Conservation (phyloP, 2,113 vertebrate species). For the Furnarius figulus region DNA sequence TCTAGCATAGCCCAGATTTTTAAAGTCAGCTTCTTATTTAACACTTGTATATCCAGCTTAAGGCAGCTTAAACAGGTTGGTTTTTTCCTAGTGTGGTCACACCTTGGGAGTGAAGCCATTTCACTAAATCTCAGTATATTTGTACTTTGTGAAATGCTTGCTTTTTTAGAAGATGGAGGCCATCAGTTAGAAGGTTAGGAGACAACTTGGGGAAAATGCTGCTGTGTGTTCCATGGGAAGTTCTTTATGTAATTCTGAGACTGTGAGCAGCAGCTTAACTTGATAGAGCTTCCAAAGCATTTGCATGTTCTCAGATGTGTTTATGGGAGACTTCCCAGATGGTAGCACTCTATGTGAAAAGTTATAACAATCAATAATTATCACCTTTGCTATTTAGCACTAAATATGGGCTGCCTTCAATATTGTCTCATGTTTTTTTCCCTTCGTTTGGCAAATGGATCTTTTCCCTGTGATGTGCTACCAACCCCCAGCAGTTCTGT, state of each 20-base stretch:
- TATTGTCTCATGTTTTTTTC: background rate
- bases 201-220: background rate
- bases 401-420: background rate
- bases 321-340: background rate
- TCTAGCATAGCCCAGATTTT: background rate
- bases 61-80: background rate
- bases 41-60: background rate
- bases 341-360: background rate
- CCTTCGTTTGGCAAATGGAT: background rate
- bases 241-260: background rate
- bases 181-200: background rate
- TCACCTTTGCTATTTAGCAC: background rate
- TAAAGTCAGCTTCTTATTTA: background rate
- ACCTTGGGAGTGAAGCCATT: background rate
- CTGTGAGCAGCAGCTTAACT: background rate
- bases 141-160: background rate
- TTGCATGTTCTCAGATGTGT: background rate
- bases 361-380: background rate
- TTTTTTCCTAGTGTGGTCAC: background rate
- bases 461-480: background rate
- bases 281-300: background rate
- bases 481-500: background rate
- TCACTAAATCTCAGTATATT: background rate
- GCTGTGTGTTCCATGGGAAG: background rate
- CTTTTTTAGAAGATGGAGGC: background rate